These are phyloP conservation scores for Albula goreensis DNA, from an alignment of 2,113 vertebrate genomes.

Conservation along the genomic window DNA sequence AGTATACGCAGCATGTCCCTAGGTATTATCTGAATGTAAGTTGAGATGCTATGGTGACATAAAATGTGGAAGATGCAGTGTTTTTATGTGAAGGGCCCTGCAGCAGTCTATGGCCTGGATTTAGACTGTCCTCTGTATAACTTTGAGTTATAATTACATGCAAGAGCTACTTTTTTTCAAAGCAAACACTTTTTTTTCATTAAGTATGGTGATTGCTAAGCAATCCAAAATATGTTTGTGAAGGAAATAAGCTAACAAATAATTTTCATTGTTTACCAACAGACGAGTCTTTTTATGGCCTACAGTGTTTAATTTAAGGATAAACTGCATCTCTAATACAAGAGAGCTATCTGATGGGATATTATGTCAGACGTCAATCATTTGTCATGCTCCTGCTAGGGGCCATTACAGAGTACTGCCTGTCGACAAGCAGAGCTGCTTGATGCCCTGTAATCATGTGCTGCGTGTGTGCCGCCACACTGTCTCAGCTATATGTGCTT, in stretches of 20 bases:
- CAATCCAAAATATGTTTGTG: neutral
- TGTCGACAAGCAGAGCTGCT: neutral
- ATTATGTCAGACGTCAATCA: neutral
- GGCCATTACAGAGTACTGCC: neutral
- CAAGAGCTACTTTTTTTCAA: neutral
- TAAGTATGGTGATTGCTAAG: neutral
- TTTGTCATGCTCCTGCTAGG: neutral
- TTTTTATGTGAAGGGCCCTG: too few species aligned
- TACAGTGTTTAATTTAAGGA: too few species aligned
- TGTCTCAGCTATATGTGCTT: neutral
- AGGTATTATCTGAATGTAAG: neutral
- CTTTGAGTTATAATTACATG: neutral
- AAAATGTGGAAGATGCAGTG: neutral
- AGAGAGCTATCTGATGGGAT: too few species aligned
- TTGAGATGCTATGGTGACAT: neutral
- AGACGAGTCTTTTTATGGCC: neutral
- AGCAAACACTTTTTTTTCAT: neutral
- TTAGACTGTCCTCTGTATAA: neutral
- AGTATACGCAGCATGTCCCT: neutral
- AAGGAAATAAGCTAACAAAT: neutral
- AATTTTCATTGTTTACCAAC: neutral
- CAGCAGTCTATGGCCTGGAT: neutral
- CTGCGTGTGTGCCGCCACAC: neutral
- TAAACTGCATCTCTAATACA: too few species aligned
- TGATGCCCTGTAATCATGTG: neutral